Percentiles rank a stretch among this genome's conserved stretches.
phyloP scores from a whole-genome alignment of 2,113 vertebrate genomes.

The Paramormyrops kingsleyae region DNA sequence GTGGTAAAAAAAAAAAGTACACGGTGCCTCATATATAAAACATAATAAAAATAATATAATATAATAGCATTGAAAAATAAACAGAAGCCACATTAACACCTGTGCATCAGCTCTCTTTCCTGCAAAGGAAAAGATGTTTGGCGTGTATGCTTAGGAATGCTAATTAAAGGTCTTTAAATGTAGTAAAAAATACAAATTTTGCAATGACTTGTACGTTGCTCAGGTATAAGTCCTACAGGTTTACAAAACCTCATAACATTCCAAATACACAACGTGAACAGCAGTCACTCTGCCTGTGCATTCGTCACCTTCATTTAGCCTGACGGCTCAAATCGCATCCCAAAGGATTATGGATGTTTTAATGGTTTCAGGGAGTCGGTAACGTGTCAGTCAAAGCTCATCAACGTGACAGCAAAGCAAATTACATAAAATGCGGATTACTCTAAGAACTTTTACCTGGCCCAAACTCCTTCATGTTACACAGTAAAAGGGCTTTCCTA shows the following conservation, averaged over 20 bases:
- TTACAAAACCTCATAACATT: neutral
- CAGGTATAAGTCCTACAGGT: neutral
- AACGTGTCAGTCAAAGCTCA: conserved; percentile 30
- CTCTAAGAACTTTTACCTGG: conserved; percentile 35
- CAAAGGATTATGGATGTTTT: conserved; percentile 50
- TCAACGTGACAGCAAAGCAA: conserved; percentile 44
- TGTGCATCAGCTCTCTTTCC: neutral
- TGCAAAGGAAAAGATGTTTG: neutral
- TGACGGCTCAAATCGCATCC: conserved; percentile 51
- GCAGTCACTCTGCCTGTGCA: conserved; percentile 14
- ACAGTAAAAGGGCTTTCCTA: conserved; percentile 14
- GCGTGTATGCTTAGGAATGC: neutral
- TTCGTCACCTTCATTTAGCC: conserved; percentile 35
- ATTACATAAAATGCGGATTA: conserved; percentile 49
- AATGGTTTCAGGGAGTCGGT: conserved; percentile 46
- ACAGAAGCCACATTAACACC: neutral
- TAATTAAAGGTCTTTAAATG: neutral
- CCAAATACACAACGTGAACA: conserved; percentile 29
- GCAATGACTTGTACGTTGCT: neutral
- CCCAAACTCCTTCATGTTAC: conserved; percentile 36
- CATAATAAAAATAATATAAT: neutral
- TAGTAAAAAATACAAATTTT: neutral
- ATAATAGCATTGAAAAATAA: neutral
- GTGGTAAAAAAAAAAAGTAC: neutral
- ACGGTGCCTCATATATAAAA: neutral